Base-by-base conservation (phyloP, 2,113 vertebrate genomes). In the Nesogale talazaci region DNA sequence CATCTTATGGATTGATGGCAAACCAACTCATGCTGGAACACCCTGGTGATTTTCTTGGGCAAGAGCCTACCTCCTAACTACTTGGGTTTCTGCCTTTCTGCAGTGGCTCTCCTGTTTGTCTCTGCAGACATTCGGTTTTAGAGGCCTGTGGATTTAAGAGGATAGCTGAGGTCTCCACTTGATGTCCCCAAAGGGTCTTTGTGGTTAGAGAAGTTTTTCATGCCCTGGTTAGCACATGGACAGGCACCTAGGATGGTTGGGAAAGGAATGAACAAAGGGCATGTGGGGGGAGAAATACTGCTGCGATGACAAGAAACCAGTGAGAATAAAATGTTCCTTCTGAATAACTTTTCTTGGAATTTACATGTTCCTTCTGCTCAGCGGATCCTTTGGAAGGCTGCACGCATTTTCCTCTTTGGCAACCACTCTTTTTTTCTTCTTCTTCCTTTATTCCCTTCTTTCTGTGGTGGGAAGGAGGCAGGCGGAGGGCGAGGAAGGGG, bases 1-100 rank as follows among this genome's bases (percentile, higher is more conserved):
- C 90, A 89, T 79, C 95, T 86, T 95, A 94, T 81, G 95, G 93
- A 96, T 78, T 96, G 96, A 95, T 97, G 96, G 97, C 95, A 97
- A 97, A 96, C 72, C 88, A 76, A 84, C 89, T 65, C 11, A 38
- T 70, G 94, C 42, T 97, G 96, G 96, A 97, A 97, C 92, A 96
- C 63, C 89, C 46, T 89, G 75, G 96, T 86, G 92, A 94, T 96
- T 97, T 97, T 94, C 93, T 96, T 94, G 83, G 85, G 95, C 72
- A 95, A 95, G 91, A 94, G 96, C 91, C 96, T 96, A 88, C 19
- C 74, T 91, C 92, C 94, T 88, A 74, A 4, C 96, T 94, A 46
- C 96, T 92, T 83, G 76, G 97, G 86, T 88, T 88, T 92, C 96
- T 96, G 97, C 84, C 42, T 89, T 82, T 91, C 88, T 88, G 9